Evolutionary conservation across 2,113 vertebrate species (phyloP), one percentile per base, ranked within the genome.

Genomic region (Spheniscus mendiculus): DNA sequence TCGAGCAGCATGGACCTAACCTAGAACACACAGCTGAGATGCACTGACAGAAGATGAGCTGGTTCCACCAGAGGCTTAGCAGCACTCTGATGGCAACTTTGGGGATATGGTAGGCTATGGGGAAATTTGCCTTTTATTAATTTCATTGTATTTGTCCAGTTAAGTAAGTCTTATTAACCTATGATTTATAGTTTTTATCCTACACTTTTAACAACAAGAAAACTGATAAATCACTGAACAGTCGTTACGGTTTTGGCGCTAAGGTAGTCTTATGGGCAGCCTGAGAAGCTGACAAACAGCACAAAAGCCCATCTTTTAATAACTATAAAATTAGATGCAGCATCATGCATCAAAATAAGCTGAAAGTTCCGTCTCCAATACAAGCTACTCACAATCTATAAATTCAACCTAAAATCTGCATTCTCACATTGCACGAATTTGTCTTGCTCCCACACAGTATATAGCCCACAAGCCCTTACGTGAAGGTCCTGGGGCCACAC

Each of bases 401-500:
- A 83, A 84, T 5, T 15, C 44, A 88, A 16, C 25, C 38, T 58
- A 40, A 36, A 49, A 40, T 15, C 47, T 49, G n/a, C 34, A 22
- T 47, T 56, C 42, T 55, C 19, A 15, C 30, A 14, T 6, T 32
- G 15, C 47, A 34, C 14, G 25, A 59, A 40, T 26, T 7, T 34
- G 32, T 12, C 18, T 5, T 38, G 61, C n/a, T 73, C 42, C 4
- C 29, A 23, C 20, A 7, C 9, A 17, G 25, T 3, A 17, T 0
- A 3, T 13, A 30, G 44, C 29, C 10, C 72, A 19, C 29, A 9
- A 26, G 36, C 23, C 63, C 18, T 20, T 15, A 29, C 0, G 7
- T 10, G 20, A 44, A 45, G 34, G 40, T n/a, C 10, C 11, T 3
- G 11, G 19, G 40, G 34, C 25, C 14, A 10, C 0, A 0, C 42